A percentile compares a stretch with the other conserved stretches of the same genome.
These are phyloP conservation scores for Corydoras sp. DNA, from an alignment of 2,113 vertebrate genomes.

Conservation along the genomic window DNA sequence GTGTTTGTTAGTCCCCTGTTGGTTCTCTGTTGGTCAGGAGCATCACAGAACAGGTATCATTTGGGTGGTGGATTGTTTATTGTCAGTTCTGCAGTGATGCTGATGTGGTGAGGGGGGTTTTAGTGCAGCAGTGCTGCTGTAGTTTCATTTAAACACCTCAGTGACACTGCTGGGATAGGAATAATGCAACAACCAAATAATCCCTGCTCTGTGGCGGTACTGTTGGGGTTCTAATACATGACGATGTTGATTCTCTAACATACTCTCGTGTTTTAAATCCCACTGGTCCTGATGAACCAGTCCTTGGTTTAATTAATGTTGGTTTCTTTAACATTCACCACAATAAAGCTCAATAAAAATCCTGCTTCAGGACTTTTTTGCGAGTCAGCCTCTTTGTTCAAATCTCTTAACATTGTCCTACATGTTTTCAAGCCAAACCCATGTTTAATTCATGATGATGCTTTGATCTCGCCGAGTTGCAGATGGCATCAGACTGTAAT, in stretches of 20 bases:
- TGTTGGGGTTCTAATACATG: too few relatives aligned
- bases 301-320: neutral
- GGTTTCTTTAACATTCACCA: neutral
- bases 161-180: too few relatives aligned
- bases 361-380: neutral
- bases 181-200: too few relatives aligned
- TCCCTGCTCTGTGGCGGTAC: too few relatives aligned
- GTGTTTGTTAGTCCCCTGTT: too few relatives aligned
- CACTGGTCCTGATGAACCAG: neutral
- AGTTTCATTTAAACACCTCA: too few relatives aligned
- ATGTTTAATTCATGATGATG: conserved; percentile 37
- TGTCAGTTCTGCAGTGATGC: too few relatives aligned
- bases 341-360: conserved; percentile 1
- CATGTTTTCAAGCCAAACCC: conserved; percentile 6
- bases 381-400: neutral
- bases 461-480: conserved; percentile 42
- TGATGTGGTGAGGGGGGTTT: too few relatives aligned
- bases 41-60: too few relatives aligned
- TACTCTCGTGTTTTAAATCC: neutral
- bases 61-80: too few relatives aligned
- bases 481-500: conserved; percentile 38
- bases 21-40: too few relatives aligned
- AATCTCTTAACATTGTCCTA: conserved; percentile 1
- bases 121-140: too few relatives aligned
- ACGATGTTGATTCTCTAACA: neutral